These are phyloP conservation scores for Odontesthes bonariensis DNA, from an alignment of 2,113 vertebrate genomes.

Conservation along the genomic window DNA sequence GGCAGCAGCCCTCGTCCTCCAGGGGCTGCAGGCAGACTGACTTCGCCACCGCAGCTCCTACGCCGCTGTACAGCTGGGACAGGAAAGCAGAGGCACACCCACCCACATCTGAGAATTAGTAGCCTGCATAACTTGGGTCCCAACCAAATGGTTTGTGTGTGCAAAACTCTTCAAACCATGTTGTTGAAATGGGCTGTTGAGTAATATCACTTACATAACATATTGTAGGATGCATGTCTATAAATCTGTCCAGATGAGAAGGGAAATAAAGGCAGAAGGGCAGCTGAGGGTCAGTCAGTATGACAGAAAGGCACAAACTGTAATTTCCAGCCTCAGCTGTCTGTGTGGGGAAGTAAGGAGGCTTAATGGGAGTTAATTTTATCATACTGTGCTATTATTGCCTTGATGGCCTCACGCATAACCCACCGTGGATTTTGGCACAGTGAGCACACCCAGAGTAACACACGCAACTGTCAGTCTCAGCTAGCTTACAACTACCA, in stretches of 20 bases:
- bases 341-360: slow-evolving; percentile 55
- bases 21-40: slow-evolving; percentile 36
- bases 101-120: slow-evolving; percentile 36
- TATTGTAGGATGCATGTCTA: slow-evolving; percentile 41
- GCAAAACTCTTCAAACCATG: slow-evolving; percentile 29
- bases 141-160: slow-evolving; percentile 11
- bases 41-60: slow-evolving; percentile 32
- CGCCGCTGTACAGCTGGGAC: slow-evolving; percentile 11
- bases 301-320: slow-evolving; percentile 49
- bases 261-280: slow-evolving; percentile 48
- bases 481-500: slow-evolving; percentile 40
- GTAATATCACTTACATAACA: slow-evolving; percentile 59
- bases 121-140: slow-evolving; percentile 19
- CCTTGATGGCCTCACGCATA: slow-evolving; percentile 58
- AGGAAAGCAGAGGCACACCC: slow-evolving; percentile 36
- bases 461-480: slow-evolving; percentile 49
- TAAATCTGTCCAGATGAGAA: slow-evolving; percentile 37
- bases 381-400: slow-evolving; percentile 69
- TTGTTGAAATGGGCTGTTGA: slow-evolving; percentile 25
- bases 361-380: slow-evolving; percentile 68
- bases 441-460: slow-evolving; percentile 35
- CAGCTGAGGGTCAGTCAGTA: slow-evolving; percentile 57
- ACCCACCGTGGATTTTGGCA: slow-evolving; percentile 33
- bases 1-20: slow-evolving; percentile 35
- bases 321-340: slow-evolving; percentile 62